phyloP scores from a whole-genome alignment of 2,113 vertebrate species.

The Barnardius zonarius region DNA sequence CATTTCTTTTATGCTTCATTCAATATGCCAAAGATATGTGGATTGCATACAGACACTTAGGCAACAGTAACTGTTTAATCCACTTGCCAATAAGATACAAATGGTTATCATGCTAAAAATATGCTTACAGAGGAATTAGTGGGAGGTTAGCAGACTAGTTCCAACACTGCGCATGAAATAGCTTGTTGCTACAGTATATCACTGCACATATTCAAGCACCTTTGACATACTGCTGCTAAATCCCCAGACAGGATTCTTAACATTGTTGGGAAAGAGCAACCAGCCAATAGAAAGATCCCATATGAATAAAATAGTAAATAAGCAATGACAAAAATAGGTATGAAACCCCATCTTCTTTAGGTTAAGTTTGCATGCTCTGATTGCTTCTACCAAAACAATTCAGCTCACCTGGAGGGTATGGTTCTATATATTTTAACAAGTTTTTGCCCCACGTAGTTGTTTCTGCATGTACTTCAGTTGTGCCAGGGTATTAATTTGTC shows the following conservation, averaged over 20 bases:
- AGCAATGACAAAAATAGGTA: not conserved
- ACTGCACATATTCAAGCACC: conserved; percentile 23
- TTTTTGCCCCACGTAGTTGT: not conserved
- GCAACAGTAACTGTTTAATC: conserved; percentile 26
- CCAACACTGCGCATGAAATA: not conserved
- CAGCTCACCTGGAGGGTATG: not conserved
- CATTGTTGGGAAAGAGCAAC: conserved; percentile 20
- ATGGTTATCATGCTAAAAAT: conserved; percentile 73
- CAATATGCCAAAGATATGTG: conserved; percentile 50
- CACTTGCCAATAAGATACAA: conserved; percentile 55
- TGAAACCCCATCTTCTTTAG: not conserved
- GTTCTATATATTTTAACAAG: not conserved
- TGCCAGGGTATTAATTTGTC: not conserved
- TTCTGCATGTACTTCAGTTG: not conserved
- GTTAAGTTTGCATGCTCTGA: not conserved
- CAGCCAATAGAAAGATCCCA: not conserved
- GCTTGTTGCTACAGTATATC: conserved; percentile 15
- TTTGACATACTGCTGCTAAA: conserved; percentile 50
- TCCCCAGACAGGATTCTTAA: conserved; percentile 47
- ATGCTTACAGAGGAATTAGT: conserved; percentile 52
- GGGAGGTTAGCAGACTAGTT: conserved; percentile 29
- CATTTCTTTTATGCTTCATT: conserved; percentile 37
- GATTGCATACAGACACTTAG: conserved; percentile 29
- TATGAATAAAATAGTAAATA: not conserved
- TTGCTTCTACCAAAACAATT: not conserved